Evolutionary conservation across 2,888 invertebrate genomes (phyloP).

Genomic region (Macaria liturata): DNA sequence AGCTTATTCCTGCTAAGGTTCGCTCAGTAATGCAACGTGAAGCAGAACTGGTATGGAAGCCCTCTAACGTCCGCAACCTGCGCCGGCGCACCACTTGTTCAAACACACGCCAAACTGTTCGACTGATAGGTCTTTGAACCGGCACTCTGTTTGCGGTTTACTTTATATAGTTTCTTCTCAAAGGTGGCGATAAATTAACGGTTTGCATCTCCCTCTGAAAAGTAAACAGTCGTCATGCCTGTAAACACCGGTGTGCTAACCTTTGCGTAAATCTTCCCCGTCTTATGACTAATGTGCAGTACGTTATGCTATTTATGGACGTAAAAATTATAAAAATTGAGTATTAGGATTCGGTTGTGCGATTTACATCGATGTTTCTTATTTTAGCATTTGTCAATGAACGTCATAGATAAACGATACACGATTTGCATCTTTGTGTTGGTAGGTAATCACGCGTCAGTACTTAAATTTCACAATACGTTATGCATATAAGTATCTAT

Average conservation of each 20-base stretch:
- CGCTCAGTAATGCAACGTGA: conserved; percentile 15
- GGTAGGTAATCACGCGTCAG: too few species aligned
- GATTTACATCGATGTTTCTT: too few species aligned
- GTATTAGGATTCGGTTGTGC: too few species aligned
- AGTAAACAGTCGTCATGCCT: conserved; percentile 69
- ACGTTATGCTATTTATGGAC: conserved; percentile 22
- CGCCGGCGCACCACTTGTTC: conserved; percentile 67
- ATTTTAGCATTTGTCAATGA: too few species aligned
- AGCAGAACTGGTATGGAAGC: conserved; percentile 39
- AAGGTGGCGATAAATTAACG: conserved; percentile 80
- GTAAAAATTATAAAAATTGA: too few species aligned
- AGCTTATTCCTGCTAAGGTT: too few species aligned
- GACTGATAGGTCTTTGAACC: conserved; percentile 80
- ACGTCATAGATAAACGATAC: too few species aligned
- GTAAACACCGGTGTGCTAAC: conserved; percentile 65
- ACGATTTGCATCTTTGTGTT: too few species aligned
- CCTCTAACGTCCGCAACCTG: conserved; percentile 60
- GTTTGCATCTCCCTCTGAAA: conserved; percentile 73
- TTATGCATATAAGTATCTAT: too few species aligned
- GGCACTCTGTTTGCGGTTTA: conserved; percentile 71
- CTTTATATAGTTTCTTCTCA: conserved; percentile 75
- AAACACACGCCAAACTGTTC: conserved; percentile 71
- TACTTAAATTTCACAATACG: too few species aligned
- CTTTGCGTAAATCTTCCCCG: conserved; percentile 49
- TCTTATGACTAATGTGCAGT: conserved; percentile 32